These are phyloP conservation scores for Netelia inedita DNA, from an alignment of 2,888 invertebrate genomes.

Conservation along the genomic window DNA sequence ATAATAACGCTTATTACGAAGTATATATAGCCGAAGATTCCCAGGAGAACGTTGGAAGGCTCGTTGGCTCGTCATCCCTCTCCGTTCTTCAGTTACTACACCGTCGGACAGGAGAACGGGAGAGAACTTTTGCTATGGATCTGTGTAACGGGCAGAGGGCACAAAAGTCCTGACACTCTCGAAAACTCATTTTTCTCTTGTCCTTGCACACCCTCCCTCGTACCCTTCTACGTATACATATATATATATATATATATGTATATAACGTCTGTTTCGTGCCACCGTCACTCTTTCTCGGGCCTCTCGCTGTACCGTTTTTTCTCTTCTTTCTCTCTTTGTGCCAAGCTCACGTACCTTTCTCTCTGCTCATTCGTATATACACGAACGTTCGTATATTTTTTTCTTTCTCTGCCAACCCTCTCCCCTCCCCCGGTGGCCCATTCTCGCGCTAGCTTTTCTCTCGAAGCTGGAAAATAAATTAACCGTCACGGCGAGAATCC, in stretches of 20 bases:
- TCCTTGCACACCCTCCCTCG: constrained; percentile 48
- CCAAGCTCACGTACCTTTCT: constrained; percentile 64
- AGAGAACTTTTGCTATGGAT: constrained; percentile 46
- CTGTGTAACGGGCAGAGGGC: constrained; percentile 54
- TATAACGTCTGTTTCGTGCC: constrained; percentile 58
- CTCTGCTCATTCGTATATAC: constrained; percentile 40
- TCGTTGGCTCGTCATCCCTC: constrained; percentile 50
- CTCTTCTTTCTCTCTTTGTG: constrained; percentile 50
- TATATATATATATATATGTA: constrained; percentile 12
- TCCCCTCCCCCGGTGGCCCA: neutral
- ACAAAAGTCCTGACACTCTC: constrained; percentile 68
- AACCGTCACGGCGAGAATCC: constrained; percentile 62
- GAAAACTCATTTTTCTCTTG: constrained; percentile 69
- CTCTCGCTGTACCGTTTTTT: constrained; percentile 34
- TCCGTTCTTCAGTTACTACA: constrained; percentile 45
- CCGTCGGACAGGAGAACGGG: constrained; percentile 14
- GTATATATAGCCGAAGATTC: constrained; percentile 39
- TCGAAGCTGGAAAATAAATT: constrained; percentile 67
- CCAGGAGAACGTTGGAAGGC: constrained; percentile 38
- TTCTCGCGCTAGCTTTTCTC: constrained; percentile 1
- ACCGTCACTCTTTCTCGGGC: constrained; percentile 55
- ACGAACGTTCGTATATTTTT: constrained; percentile 33
- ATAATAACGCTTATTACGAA: constrained; percentile 66
- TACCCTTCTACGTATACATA: constrained; percentile 27
- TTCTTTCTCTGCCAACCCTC: constrained; percentile 33